phyloP scores from a whole-genome alignment of 2,113 vertebrate genomes.

The Noctilio leporinus region DNA sequence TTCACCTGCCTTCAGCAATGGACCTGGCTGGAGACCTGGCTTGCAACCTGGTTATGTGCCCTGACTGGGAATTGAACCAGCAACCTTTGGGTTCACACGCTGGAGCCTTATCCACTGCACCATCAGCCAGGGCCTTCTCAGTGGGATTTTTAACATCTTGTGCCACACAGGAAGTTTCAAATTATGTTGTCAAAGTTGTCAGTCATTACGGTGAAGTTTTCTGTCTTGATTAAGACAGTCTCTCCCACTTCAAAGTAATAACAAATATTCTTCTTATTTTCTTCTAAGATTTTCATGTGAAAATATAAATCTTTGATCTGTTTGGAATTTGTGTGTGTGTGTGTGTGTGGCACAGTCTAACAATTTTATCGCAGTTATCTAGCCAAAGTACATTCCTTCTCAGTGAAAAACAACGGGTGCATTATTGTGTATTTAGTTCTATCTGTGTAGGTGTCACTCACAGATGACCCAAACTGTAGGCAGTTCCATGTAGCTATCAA shows the following conservation, averaged over 20 bases:
- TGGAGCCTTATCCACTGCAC: too few species aligned
- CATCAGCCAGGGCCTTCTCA: too few species aligned
- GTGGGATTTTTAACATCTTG: not conserved
- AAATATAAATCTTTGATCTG: not conserved
- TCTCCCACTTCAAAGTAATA: not conserved
- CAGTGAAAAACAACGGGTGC: not conserved
- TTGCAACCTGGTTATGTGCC: too few species aligned
- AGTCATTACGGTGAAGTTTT: not conserved
- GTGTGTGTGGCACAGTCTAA: not conserved
- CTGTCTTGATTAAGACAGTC: not conserved
- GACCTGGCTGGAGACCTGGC: too few species aligned
- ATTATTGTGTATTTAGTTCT: not conserved
- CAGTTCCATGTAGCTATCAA: not conserved
- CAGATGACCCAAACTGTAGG: not conserved
- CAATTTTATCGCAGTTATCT: not conserved
- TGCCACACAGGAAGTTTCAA: not conserved
- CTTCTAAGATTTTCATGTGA: not conserved
- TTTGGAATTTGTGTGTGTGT: not conserved
- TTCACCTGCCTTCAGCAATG: too few species aligned
- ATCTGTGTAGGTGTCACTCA: not conserved
- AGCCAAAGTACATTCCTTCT: not conserved
- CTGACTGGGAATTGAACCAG: too few species aligned
- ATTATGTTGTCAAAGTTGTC: not conserved
- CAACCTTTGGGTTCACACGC: too few species aligned
- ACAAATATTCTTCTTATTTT: not conserved